Evolutionary conservation across 2,113 vertebrate species (phyloP), one percentile per base, ranked within the genome.

Genomic region (Casuarius casuarius): DNA sequence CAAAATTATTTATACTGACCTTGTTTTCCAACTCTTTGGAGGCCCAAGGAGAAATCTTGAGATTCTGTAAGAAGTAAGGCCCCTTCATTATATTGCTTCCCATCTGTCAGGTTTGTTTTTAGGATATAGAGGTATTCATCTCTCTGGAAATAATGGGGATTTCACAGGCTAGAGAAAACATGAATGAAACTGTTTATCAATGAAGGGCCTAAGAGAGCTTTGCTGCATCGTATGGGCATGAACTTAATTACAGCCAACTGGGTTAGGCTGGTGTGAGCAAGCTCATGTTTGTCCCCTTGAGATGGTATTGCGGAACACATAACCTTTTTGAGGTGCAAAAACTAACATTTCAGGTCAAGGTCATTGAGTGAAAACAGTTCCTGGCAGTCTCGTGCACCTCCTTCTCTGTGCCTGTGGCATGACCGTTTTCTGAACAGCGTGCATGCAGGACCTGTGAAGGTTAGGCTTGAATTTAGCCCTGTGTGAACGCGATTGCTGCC

Each of bases 1-100:
- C 84, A 95, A 85, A 94, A 94, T 93, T 95, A 90, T 97, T 98
- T 97, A 96, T 91, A 74, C 78, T 94, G 97, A 96, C 94, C 97
- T 98, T 97, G 94, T 89, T 97, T 97, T 96, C 92, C 38, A 46
- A 8, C 65, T 98, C 91, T 95, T 98, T 93, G 95, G 63, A 97
- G 88, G 92, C 91, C 90, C 90, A 92, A 88, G 87, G 96, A 97
- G 84, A 94, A 96, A 98, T 72, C 94, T 89, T 88, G 83, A 89
- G 73, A 88, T 90, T 95, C 90, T 92, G 33, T 80, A 67, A 93
- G 87, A 95, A 94, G 73, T 38, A 52, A 91, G 75, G 7, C 56
- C 89, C 38, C 81, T 91, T 96, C 91, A 83, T 95, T 92, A 92
- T 61, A 49, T 23, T 77, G 82, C 82, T 94, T 89, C 67, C 94